Base-by-base conservation (phyloP, 2,888 invertebrate species). In the Linnaemya vulpina region DNA sequence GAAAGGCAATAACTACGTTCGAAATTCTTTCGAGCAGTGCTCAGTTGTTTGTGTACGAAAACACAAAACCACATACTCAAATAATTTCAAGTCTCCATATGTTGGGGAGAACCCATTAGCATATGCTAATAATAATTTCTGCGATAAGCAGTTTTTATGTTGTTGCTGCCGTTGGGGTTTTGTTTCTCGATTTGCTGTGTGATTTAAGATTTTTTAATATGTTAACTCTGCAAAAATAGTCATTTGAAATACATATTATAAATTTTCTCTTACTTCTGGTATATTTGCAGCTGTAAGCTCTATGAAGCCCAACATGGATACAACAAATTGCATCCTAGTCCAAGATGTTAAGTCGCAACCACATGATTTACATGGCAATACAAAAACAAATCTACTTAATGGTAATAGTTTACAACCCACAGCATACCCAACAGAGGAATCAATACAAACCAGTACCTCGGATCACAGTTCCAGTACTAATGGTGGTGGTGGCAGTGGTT, bases 291-390 rank as follows among this genome's bases (percentile, higher is more conserved):
- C 96, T 92, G 96, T 97, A 93, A 97, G 96, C 94, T 97, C 97
- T 92, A 97, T 97, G 96, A 96, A 96, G 93, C 95, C 96, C 92
- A 95, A 95, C 93, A 95, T 96, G 94, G 97, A 97, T 94, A 95
- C 96, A 93, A 95, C 96, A 91, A 97, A 97, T 93, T 97, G 97
- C 94, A 96, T 97, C 92, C 94, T 97, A 93, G 97, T 97, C 92
- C 97, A 97, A 95, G 97, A 92, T 89, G 92, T 92, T 71, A 92
- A 92, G 82, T 96, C 96, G 90, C 96, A 97, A 89, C 96, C 97
- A 90, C 96, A 97, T 92, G 97, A 97, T 93, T 96, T 97, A 93
- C 96, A 96, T 92, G 96, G 96, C 92, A 87, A 84, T 70, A 67
- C 76, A 67, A 87, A 88, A 30, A 87, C 88, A 86, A 90, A 90